Conservation (phyloP, 2,113 vertebrate genomes). For the Boulengeromyrus knoepffleri region DNA sequence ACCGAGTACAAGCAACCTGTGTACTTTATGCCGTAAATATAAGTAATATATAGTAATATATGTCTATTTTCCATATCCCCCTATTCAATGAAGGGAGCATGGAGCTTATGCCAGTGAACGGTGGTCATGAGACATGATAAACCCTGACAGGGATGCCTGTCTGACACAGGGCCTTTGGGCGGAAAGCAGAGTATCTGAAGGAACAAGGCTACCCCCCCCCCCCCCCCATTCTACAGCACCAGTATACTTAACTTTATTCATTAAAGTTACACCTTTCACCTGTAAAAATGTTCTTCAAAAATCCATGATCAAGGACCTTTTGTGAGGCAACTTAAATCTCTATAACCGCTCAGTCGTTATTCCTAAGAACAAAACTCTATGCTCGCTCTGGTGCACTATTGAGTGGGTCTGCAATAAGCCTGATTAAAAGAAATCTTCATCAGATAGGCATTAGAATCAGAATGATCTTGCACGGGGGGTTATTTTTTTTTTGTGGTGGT, state of each 20-base stretch:
- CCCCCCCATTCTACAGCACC: not conserved
- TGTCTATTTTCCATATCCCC: not conserved
- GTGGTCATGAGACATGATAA: not conserved
- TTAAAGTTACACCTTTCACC: not conserved
- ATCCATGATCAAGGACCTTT: not conserved
- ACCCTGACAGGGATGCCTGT: not conserved
- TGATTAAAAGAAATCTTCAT: not conserved
- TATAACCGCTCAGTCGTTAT: not conserved
- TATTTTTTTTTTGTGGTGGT: not conserved
- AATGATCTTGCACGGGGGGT: not conserved
- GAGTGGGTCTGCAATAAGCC: not conserved
- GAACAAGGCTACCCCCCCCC: not conserved
- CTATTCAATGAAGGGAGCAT: not conserved
- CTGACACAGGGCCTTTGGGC: not conserved
- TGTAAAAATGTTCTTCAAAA: not conserved
- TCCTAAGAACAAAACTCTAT: not conserved
- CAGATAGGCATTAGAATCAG: not conserved
- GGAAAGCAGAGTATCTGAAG: not conserved
- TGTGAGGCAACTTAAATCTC: not conserved
- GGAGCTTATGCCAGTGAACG: not conserved
- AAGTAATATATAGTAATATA: not conserved
- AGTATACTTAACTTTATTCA: not conserved
- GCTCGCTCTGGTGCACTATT: not conserved
- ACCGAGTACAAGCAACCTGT: not conserved
- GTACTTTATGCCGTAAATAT: not conserved